Conservation (phyloP, 35 echinoderm and acorn worm species). For the Heliocidaris tuberculata region DNA sequence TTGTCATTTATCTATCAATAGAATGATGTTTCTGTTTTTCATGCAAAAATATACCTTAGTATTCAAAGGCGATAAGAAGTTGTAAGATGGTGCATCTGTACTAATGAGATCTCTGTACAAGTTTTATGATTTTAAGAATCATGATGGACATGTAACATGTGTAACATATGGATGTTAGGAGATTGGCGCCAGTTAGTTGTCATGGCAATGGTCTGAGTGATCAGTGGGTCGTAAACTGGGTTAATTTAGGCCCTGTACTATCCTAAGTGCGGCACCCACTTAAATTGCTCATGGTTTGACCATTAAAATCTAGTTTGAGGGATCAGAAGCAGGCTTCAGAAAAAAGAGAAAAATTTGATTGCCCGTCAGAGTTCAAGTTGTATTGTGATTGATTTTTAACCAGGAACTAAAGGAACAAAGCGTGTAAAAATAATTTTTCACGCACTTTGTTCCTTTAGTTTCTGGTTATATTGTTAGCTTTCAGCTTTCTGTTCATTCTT, state of each 20-base stretch:
- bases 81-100: background rate
- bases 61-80: too few species aligned
- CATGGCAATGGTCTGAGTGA: background rate
- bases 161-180: background rate
- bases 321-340: background rate
- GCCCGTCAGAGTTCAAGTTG: background rate
- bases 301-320: background rate
- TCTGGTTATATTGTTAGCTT: too few species aligned
- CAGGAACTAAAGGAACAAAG: too few species aligned
- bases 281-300: background rate
- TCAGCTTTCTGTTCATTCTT: too few species aligned
- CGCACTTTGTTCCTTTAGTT: too few species aligned
- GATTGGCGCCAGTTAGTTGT: background rate
- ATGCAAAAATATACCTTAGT: too few species aligned
- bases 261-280: background rate
- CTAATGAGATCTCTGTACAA: background rate
- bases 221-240: too few species aligned
- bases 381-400: background rate
- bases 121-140: background rate
- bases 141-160: too few species aligned
- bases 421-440: too few species aligned
- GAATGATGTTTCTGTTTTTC: too few species aligned
- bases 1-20: too few species aligned
- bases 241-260: background rate
- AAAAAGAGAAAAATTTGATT: background rate